Percentiles rank a stretch among this genome's conserved stretches.
Conservation (phyloP, 2,797 vertebrate species). For the Coilia nasus region DNA sequence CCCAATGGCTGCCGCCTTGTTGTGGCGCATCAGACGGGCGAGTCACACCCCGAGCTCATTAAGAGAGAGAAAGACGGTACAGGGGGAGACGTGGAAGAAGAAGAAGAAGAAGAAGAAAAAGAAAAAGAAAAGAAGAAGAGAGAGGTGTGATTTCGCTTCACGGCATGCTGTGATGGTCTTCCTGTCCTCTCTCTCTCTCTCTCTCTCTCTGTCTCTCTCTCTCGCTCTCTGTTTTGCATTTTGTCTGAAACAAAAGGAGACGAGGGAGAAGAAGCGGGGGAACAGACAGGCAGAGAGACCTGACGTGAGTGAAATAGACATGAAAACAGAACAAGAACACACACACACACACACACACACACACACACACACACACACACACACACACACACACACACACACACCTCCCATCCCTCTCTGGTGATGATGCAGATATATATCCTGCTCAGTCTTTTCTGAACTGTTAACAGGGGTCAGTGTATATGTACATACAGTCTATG, state of each 20-base stretch:
- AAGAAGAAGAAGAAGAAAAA: not conserved
- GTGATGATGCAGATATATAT: not conserved
- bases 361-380: slow-evolving; percentile 1
- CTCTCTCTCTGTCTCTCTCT: not conserved
- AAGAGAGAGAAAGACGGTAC: not conserved
- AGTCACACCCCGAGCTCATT: slow-evolving; percentile 28
- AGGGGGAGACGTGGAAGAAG: not conserved
- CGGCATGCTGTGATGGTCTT: not conserved
- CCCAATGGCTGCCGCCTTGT: slow-evolving; percentile 58
- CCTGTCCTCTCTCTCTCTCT: not conserved
- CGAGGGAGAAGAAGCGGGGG: not conserved
- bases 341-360: slow-evolving; percentile 12
- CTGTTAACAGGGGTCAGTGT: not conserved
- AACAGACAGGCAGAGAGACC: not conserved
- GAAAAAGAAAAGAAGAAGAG: not conserved
- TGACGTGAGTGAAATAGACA: not conserved
- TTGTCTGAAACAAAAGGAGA: slow-evolving; percentile 16
- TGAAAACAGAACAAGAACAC: not conserved
- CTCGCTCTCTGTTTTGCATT: slow-evolving; percentile 12
- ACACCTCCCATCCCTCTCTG: not conserved
- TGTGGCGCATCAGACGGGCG: slow-evolving; percentile 47
- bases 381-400: not conserved
- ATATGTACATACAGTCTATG: not conserved
- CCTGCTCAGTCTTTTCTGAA: not conserved
- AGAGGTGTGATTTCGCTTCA: not conserved